phyloP scores from a whole-genome alignment of 2,113 vertebrate species.

The Cottus gobio region DNA sequence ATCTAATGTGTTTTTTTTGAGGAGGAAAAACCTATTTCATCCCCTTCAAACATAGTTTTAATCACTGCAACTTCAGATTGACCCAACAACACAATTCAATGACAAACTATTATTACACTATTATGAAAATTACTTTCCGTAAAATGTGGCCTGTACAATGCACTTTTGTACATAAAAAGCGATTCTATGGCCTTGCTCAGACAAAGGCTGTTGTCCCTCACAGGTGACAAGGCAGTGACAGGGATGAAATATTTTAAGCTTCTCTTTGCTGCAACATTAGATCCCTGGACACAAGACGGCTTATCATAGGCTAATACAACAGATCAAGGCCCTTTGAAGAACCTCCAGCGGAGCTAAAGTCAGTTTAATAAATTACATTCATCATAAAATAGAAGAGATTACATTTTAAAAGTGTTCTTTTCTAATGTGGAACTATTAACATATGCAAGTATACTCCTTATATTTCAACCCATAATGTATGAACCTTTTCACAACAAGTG shows the following conservation, averaged over 20 bases:
- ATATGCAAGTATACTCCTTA: slow-evolving; percentile 64
- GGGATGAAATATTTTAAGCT: slow-evolving; percentile 42
- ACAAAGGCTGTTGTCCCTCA: slow-evolving; percentile 55
- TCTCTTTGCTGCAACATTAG: slow-evolving; percentile 48
- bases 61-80: slow-evolving; percentile 71
- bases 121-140: slow-evolving; percentile 55
- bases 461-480: slow-evolving; percentile 60
- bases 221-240: slow-evolving; percentile 73
- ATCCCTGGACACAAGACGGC: slow-evolving; percentile 61
- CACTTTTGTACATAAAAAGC: slow-evolving; percentile 62
- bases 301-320: slow-evolving; percentile 65
- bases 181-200: slow-evolving; percentile 61
- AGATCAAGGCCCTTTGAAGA: slow-evolving; percentile 56
- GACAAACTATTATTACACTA: slow-evolving; percentile 57
- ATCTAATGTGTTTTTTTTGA: slow-evolving; percentile 65
- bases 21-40: slow-evolving; percentile 48
- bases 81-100: slow-evolving; percentile 70
- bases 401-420: slow-evolving; percentile 64
- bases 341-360: slow-evolving; percentile 69
- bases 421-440: slow-evolving; percentile 70
- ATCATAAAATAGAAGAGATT: slow-evolving; percentile 74
- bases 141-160: slow-evolving; percentile 66
- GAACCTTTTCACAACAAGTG: slow-evolving; percentile 49
- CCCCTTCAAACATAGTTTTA: slow-evolving; percentile 72
- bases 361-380: slow-evolving; percentile 82